phyloP scores from a whole-genome alignment of 1,140 invertebrate genomes.

The Calosoma granatense region DNA sequence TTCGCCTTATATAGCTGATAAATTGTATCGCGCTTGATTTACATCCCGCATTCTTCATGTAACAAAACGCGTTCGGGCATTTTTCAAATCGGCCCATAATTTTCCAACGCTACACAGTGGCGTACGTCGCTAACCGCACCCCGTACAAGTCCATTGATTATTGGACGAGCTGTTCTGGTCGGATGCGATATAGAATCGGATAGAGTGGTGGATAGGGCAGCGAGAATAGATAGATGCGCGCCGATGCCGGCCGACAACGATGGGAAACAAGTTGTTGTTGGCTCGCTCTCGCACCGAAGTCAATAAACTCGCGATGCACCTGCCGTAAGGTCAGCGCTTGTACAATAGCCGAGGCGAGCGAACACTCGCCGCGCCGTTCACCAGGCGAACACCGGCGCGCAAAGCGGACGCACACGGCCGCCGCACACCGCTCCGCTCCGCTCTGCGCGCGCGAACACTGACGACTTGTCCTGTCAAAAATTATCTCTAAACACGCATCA shows the following conservation, averaged over 20 bases:
- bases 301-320: constrained; percentile 7
- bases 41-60: constrained; percentile 7
- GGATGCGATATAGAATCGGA: too few relatives aligned
- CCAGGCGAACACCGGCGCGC: neutral
- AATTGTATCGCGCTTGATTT: constrained; percentile 5
- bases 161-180: too few relatives aligned
- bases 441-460: neutral
- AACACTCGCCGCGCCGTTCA: too few relatives aligned
- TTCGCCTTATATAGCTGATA: constrained; percentile 9
- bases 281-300: neutral
- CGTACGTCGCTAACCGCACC: constrained; percentile 17
- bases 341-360: constrained; percentile 7
- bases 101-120: neutral
- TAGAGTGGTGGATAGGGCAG: neutral
- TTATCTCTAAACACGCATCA: neutral
- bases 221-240: too few relatives aligned
- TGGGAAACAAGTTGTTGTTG: neutral
- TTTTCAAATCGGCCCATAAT: constrained; percentile 4
- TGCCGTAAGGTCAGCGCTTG: constrained; percentile 3
- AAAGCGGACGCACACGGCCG: neutral
- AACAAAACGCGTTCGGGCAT: neutral
- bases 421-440: neutral
- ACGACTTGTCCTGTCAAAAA: neutral
- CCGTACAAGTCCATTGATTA: constrained; percentile 1
- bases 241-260: too few relatives aligned